Conservation (phyloP, 2,888 invertebrate species). For the Microctonus hyperodae region DNA sequence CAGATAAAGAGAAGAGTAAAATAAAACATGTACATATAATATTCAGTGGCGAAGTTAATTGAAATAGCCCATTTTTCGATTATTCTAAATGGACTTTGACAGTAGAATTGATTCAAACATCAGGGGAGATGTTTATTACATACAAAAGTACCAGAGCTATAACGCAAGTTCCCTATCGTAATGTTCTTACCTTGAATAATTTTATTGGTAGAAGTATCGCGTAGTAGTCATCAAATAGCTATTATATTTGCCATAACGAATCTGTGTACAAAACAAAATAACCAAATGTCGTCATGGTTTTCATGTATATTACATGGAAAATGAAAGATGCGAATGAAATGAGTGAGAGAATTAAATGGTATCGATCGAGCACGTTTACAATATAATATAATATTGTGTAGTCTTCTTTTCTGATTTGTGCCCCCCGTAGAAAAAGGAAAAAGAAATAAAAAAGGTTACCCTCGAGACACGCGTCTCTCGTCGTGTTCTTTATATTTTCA, state of each 20-base stretch:
- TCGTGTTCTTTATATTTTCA: background rate
- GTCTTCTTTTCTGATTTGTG: background rate
- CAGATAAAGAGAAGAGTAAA: background rate
- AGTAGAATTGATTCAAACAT: slow-evolving; percentile 28
- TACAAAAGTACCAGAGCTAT: slow-evolving; percentile 16
- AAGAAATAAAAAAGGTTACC: slow-evolving; percentile 2
- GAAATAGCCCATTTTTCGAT: slow-evolving; percentile 52
- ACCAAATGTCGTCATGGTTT: slow-evolving; percentile 53
- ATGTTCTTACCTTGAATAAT: slow-evolving; percentile 60
- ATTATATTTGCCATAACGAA: slow-evolving; percentile 60
- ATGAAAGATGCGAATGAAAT: background rate
- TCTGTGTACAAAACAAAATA: slow-evolving; percentile 58
- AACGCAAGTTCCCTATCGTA: slow-evolving; percentile 41
- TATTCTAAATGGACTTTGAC: slow-evolving; percentile 27
- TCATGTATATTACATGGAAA: background rate
- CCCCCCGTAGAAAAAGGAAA: background rate
- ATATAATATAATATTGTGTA: background rate
- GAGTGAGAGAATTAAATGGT: no score
- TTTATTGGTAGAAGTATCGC: slow-evolving; percentile 52
- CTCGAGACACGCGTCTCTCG: slow-evolving; percentile 11
- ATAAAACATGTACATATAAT: slow-evolving; percentile 33
- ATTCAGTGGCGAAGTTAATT: slow-evolving; percentile 49
- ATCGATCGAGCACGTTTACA: background rate
- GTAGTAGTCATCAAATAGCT: slow-evolving; percentile 46
- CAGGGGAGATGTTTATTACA: slow-evolving; percentile 8